These are phyloP conservation scores for Isurus oxyrinchus DNA, from an alignment of 2,113 vertebrate species.

Conservation along the genomic window DNA sequence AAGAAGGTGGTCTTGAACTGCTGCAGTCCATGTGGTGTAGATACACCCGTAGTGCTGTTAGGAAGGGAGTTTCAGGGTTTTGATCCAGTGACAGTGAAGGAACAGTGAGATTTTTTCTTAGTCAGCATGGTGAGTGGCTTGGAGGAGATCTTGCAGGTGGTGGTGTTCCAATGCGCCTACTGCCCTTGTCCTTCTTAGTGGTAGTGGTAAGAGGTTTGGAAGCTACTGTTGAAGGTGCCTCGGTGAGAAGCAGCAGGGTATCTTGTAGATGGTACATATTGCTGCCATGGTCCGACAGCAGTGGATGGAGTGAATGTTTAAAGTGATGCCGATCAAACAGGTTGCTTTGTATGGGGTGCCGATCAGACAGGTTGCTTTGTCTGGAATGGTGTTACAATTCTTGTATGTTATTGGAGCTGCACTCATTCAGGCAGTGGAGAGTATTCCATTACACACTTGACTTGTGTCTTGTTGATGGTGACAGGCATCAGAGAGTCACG, in stretches of 20 bases:
- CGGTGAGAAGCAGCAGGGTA: background rate
- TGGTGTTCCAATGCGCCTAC: background rate
- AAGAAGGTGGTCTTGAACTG: background rate
- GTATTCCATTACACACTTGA: background rate
- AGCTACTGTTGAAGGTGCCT: background rate
- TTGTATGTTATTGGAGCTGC: background rate
- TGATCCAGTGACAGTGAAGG: background rate
- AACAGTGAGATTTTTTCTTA: background rate
- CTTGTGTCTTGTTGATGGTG: background rate
- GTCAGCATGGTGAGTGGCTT: background rate
- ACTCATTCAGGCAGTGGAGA: background rate
- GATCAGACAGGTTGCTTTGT: background rate
- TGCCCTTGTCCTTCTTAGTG: background rate
- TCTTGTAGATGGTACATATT: no score
- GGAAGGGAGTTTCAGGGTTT: background rate
- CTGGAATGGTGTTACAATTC: background rate
- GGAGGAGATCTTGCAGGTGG: background rate
- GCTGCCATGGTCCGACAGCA: no score
- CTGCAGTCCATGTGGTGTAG: background rate
- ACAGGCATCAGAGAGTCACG: background rate
- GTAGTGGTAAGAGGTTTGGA: no score
- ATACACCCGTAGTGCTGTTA: background rate
- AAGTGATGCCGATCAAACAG: background rate
- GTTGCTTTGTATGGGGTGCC: background rate
- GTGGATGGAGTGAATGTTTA: background rate